A percentile compares a stretch with the other conserved stretches of the same genome.
Conservation (phyloP, 2,113 vertebrate genomes). For the Tonatia bakeri region DNA sequence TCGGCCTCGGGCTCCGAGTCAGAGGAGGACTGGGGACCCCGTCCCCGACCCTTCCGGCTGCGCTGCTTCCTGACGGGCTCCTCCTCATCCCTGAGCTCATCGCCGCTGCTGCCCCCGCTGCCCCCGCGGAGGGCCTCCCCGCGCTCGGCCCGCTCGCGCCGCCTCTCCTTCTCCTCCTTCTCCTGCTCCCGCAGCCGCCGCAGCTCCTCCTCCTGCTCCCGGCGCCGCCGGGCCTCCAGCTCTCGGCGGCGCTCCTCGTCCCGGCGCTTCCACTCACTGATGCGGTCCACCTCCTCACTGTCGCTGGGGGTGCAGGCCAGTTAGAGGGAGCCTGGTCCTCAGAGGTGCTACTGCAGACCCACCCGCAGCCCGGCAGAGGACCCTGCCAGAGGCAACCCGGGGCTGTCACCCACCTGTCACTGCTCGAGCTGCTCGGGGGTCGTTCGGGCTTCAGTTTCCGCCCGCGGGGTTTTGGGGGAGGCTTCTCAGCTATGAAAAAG, state of each 20-base stretch:
- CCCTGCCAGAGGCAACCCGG: background rate
- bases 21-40: constrained; percentile 83
- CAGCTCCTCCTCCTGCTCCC: constrained; percentile 94
- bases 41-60: constrained; percentile 85
- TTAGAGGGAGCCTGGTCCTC: background rate
- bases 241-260: constrained; percentile 92
- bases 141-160: constrained; percentile 87
- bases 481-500: constrained; percentile 83
- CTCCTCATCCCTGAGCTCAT: constrained; percentile 84
- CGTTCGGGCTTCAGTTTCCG: constrained; percentile 88
- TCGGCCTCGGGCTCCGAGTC: constrained; percentile 89
- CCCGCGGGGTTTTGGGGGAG: constrained; percentile 89
- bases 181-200: constrained; percentile 91
- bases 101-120: constrained; percentile 84
- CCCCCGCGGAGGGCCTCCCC: background rate
- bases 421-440: constrained; percentile 87
- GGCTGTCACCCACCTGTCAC: constrained; percentile 87
- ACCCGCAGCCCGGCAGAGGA: background rate
- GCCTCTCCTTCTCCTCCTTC: constrained; percentile 91
- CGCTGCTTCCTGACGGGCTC: constrained; percentile 90
- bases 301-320: background rate
- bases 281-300: constrained; percentile 91
- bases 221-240: constrained; percentile 93
- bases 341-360: background rate
- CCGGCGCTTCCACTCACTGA: constrained; percentile 96